Percentiles rank a stretch among this genome's conserved stretches.
Evolutionary conservation across 2,888 invertebrate species (phyloP).

Genomic region (Thelaira solivaga): DNA sequence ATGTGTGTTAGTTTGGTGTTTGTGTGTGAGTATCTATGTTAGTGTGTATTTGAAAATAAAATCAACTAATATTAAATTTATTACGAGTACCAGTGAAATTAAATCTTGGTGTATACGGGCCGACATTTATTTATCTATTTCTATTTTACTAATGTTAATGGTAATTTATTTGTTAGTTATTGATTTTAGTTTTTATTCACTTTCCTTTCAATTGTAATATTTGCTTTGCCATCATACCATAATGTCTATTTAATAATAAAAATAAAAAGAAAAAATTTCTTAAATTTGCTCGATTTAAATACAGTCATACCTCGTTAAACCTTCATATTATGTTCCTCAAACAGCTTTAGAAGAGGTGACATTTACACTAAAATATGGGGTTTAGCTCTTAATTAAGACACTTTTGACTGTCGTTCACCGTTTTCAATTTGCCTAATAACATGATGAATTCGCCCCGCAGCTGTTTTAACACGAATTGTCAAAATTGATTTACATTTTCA

Average conservation of each 20-base stretch:
- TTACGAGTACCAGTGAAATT: constrained; percentile 39
- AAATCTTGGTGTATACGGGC: constrained; percentile 29
- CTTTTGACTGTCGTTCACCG: no score
- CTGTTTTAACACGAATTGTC: no score
- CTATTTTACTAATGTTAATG: constrained; percentile 47
- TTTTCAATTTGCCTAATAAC: no score
- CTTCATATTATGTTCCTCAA: no score
- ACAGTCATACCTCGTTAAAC: no score
- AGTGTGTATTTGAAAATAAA: not conserved
- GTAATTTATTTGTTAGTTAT: constrained; percentile 56
- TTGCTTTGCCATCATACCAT: not conserved
- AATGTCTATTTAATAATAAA: not conserved
- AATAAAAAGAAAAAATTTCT: not conserved
- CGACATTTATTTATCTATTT: constrained; percentile 32
- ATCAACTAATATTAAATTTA: constrained; percentile 25
- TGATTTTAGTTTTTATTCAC: constrained; percentile 37
- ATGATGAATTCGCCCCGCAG: no score
- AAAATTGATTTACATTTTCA: no score
- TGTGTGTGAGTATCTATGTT: not conserved
- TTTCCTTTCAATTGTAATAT: not conserved
- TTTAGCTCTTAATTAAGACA: no score
- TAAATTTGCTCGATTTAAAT: no score
- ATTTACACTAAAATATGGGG: no score
- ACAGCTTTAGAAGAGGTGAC: no score
- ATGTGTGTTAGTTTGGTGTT: not conserved